Conservation (phyloP, 1,140 invertebrate species). For the Anthonomus grandis region DNA sequence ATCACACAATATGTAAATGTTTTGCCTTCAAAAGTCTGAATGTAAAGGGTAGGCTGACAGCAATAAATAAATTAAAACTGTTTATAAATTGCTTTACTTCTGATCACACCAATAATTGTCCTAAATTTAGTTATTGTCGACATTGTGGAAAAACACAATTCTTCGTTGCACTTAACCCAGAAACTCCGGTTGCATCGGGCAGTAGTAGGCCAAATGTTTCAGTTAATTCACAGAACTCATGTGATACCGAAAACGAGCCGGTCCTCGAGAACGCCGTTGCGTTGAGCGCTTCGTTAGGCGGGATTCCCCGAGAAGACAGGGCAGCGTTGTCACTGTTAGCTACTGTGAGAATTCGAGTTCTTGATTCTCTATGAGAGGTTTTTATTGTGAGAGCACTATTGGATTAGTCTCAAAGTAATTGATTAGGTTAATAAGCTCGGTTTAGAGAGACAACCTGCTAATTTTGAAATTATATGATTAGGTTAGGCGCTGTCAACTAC, state of each 20-base stretch:
- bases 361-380: background rate
- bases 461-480: conserved; percentile 3
- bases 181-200: too few species aligned
- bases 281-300: too few species aligned
- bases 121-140: background rate
- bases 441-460: background rate
- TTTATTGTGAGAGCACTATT: background rate
- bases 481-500: background rate
- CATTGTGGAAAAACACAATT: conserved; percentile 3
- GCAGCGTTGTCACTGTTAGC: conserved; percentile 5
- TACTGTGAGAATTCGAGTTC: background rate
- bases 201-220: too few species aligned
- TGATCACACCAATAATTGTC: background rate
- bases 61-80: conserved; percentile 5
- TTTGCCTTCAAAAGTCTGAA: conserved; percentile 8
- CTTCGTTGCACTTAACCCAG: background rate
- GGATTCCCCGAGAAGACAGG: too few species aligned
- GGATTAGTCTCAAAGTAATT: conserved; percentile 4
- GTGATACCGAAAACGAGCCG: too few species aligned
- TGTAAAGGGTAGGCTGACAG: background rate
- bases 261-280: background rate
- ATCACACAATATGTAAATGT: conserved; percentile 6
- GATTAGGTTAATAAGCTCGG: too few species aligned
- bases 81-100: conserved; percentile 3
- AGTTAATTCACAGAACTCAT: too few species aligned